Conservation (phyloP, 2,888 invertebrate species). For the Elmis aenea region DNA sequence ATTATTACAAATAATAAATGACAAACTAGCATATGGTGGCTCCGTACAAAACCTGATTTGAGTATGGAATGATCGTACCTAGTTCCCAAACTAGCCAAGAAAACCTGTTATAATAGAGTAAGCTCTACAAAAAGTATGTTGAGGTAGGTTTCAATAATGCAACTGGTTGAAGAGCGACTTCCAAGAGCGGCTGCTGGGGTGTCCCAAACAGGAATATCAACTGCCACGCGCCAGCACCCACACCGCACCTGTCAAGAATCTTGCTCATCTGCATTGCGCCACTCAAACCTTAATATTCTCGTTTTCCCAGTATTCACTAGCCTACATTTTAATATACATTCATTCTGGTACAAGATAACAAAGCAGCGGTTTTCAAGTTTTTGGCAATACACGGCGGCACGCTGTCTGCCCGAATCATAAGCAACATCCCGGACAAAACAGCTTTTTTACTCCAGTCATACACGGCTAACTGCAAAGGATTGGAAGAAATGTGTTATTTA, state of each 20-base stretch:
- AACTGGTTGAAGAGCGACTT: conserved; percentile 22
- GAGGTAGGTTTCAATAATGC: conserved; percentile 30
- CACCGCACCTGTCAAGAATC: conserved; percentile 22
- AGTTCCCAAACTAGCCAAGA: conserved; percentile 29
- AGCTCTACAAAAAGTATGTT: conserved; percentile 32
- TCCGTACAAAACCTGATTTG: conserved; percentile 27
- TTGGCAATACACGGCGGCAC: too few species aligned
- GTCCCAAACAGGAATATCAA: conserved; percentile 31
- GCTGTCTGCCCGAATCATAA: too few species aligned
- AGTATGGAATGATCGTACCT: conserved; percentile 28
- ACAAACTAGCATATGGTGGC: conserved; percentile 24
- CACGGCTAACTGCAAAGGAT: too few species aligned
- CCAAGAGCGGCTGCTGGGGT: conserved; percentile 24
- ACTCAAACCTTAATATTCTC: conserved; percentile 20
- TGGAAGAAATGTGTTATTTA: too few species aligned
- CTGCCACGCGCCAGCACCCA: conserved; percentile 25
- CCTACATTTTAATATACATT: conserved; percentile 16
- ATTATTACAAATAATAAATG: conserved; percentile 26
- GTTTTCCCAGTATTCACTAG: conserved; percentile 11
- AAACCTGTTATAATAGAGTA: conserved; percentile 33
- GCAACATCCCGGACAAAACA: too few species aligned
- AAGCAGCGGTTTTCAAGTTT: too few species aligned
- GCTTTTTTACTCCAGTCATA: too few species aligned
- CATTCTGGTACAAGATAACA: too few species aligned
- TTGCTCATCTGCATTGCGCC: conserved; percentile 18